Evolutionary conservation across 2,113 vertebrate species (phyloP).

Genomic region (Charina bottae): DNA sequence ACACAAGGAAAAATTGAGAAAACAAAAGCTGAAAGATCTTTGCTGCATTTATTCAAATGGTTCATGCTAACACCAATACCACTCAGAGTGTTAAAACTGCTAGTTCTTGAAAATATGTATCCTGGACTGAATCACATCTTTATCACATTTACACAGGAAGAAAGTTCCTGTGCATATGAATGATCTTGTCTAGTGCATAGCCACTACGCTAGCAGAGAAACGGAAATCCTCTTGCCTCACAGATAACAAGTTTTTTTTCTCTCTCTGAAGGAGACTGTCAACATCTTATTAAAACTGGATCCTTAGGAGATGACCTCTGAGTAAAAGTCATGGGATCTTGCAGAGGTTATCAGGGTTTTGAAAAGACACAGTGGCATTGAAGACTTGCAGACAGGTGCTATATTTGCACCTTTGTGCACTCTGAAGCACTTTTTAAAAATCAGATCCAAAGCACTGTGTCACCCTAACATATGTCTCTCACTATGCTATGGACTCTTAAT

Average conservation of each 20-base stretch:
- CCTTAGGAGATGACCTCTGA: neutral
- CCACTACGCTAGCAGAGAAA: neutral
- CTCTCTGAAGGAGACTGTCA: neutral
- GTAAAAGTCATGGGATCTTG: neutral
- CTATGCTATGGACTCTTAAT: neutral
- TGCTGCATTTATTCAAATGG: neutral
- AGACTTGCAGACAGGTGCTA: neutral
- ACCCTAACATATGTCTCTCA: neutral
- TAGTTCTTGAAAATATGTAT: neutral
- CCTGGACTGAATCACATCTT: neutral
- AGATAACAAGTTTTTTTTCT: neutral
- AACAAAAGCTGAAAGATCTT: neutral
- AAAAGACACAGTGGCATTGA: neutral
- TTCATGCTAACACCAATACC: neutral
- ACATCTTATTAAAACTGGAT: neutral
- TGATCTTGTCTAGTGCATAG: neutral
- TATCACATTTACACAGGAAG: neutral
- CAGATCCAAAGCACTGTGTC: neutral
- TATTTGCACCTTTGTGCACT: neutral
- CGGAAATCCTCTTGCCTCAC: neutral
- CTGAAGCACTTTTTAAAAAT: neutral
- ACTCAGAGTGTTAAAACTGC: neutral
- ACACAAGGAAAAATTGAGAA: neutral
- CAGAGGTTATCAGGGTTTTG: neutral
- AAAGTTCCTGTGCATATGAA: neutral